These are phyloP conservation scores for Tiliacea aurago DNA, from an alignment of 2,888 invertebrate species.

Conservation along the genomic window DNA sequence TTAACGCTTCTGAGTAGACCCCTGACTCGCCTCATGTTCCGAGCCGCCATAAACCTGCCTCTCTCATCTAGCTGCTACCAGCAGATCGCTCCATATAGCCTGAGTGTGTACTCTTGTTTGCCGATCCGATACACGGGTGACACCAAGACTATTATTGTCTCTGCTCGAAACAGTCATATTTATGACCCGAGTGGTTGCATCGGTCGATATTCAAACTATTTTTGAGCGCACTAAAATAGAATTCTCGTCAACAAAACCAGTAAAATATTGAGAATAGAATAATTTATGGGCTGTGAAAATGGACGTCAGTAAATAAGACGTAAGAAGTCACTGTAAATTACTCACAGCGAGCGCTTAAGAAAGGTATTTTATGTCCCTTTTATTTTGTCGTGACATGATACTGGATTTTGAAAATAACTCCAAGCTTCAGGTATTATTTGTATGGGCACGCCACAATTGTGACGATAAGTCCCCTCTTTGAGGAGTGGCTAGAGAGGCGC, in stretches of 20 bases:
- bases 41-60: no score
- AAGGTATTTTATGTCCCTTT: slow-evolving; percentile 49
- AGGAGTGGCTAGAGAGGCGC: no score
- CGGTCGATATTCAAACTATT: slow-evolving; percentile 46
- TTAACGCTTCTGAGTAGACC: no score
- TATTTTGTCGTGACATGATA: slow-evolving; percentile 27
- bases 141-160: slow-evolving; percentile 17
- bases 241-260: slow-evolving; percentile 41
- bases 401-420: slow-evolving; percentile 25
- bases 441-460: no score
- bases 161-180: slow-evolving; percentile 14
- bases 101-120: neutral
- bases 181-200: slow-evolving; percentile 13
- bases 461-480: no score
- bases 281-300: slow-evolving; percentile 53
- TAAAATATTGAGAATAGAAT: slow-evolving; percentile 55
- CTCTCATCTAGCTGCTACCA: neutral
- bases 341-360: slow-evolving; percentile 19
- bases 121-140: no score
- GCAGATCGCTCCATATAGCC: no score
- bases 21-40: no score
- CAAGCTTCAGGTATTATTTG: slow-evolving; percentile 6
- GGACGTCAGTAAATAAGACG: slow-evolving; percentile 50
- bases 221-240: slow-evolving; percentile 42
- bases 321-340: slow-evolving; percentile 43